These are phyloP conservation scores for Arremon brunneinucha DNA, from an alignment of 2,797 vertebrate species.

Conservation along the genomic window DNA sequence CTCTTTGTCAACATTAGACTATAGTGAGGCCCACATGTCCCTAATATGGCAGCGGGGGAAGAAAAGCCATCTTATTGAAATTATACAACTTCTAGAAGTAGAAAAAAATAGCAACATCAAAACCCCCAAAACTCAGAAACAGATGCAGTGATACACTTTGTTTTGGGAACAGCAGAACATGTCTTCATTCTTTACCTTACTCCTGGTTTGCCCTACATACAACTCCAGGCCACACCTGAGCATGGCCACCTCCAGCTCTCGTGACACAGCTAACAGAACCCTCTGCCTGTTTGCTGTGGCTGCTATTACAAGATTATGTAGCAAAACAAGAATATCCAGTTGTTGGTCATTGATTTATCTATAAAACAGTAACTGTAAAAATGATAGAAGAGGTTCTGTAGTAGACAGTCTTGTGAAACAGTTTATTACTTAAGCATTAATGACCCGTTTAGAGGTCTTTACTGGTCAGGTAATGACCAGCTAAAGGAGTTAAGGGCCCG, in stretches of 20 bases:
- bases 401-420: conserved; percentile 62
- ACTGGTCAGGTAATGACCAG: conserved; percentile 70
- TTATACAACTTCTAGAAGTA: background rate
- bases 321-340: conserved; percentile 55
- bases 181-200: background rate
- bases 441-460: conserved; percentile 71
- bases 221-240: rapidly evolving
- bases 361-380: conserved; percentile 70
- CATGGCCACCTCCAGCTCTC: background rate
- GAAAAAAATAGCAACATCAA: background rate
- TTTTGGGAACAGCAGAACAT: background rate
- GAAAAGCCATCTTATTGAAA: background rate
- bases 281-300: background rate
- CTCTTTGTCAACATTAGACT: background rate
- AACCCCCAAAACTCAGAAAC: background rate
- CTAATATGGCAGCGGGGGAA: rapidly evolving
- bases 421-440: conserved; percentile 73
- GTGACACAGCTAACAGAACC: background rate
- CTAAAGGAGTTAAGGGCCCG: conserved; percentile 66
- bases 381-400: conserved; percentile 59
- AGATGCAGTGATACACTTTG: background rate
- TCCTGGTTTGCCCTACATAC: background rate
- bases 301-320: background rate
- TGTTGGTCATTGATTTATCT: conserved; percentile 64
- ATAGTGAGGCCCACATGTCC: rapidly evolving